Evolutionary conservation across 2,797 vertebrate species (phyloP).

Genomic region (Ceryle rudis): DNA sequence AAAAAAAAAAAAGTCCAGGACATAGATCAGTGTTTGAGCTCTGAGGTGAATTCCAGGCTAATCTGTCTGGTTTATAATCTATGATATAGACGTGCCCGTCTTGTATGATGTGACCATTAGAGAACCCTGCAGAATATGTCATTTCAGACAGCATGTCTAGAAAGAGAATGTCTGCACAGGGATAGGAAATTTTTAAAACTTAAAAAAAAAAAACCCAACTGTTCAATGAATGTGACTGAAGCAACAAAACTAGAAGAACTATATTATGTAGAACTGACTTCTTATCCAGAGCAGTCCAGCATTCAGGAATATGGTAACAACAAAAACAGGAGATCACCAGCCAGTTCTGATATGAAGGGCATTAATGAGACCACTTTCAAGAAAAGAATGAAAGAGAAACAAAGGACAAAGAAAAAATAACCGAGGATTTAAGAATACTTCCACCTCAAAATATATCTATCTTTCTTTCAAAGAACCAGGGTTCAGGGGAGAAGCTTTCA

Average conservation of each 20-base stretch:
- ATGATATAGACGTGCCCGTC: rapidly evolving
- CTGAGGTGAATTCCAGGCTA: neutral
- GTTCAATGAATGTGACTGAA: neutral
- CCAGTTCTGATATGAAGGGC: neutral
- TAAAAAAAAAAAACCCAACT: neutral
- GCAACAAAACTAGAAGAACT: neutral
- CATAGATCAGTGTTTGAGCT: neutral
- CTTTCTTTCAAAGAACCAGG: neutral
- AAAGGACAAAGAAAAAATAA: neutral
- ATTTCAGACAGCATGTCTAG: neutral
- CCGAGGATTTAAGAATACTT: neutral
- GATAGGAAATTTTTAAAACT: neutral
- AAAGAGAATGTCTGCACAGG: neutral
- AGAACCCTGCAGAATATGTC: neutral
- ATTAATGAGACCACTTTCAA: neutral
- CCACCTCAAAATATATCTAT: rapidly evolving
- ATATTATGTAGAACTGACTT: neutral
- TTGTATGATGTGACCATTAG: neutral
- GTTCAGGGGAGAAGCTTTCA: neutral
- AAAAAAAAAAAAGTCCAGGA: neutral
- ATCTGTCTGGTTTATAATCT: neutral
- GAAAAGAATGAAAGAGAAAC: neutral
- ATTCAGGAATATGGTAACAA: neutral
- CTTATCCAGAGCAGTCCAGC: neutral
- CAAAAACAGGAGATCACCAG: neutral